Evolutionary conservation across 2,113 vertebrate genomes (phyloP), one percentile per base, ranked within the genome.

Genomic region (Calidris pygmaea): DNA sequence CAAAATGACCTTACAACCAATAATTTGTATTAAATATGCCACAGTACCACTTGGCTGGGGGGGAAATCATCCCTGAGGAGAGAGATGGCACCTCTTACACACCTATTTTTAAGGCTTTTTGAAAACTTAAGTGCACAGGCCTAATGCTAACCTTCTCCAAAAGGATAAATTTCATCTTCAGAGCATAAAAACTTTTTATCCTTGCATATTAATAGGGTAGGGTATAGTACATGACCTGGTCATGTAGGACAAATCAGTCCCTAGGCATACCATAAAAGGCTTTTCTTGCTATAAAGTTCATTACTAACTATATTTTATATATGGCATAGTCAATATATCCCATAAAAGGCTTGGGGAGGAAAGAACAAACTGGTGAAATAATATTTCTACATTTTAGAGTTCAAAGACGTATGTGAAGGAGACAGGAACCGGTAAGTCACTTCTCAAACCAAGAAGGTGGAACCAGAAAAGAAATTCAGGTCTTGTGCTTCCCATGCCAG

Each of bases 71-170:
- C 95, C 92, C 95, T 97, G 90, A 96, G 95, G 92, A 83, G 92
- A 93, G 88, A 95, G 92, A 89, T 95, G 95, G 92, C 96, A 95
- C 92, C 92, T 85, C 86, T 92, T 59, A 66, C 93, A 75, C 23
- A 94, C 86, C 90, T 92, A 73, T 45, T 92, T 96, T 97, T 96
- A 96, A 95, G 96, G 94, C 95, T 91, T 93, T 92, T 62, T 76
- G 66, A 95, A 87, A 93, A 89, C 62, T 93, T 89, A 92, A 95
- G 95, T 96, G 96, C 95, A 96, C 91, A 91, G 86, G 86, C 81
- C 95, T 85, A 79, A 94, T 4, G n/a, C 50, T 91, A 84, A 95
- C 83, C 89, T 94, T 89, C 92, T 91, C 95, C 89, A 92, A 93
- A 95, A 93, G 74, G 93, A 93, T 83, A 87, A 83, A 91, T 85